Percentiles rank a stretch among this genome's conserved stretches.
These are phyloP conservation scores for Batillaria attramentaria DNA, from an alignment of 1,140 invertebrate species.

Conservation along the genomic window DNA sequence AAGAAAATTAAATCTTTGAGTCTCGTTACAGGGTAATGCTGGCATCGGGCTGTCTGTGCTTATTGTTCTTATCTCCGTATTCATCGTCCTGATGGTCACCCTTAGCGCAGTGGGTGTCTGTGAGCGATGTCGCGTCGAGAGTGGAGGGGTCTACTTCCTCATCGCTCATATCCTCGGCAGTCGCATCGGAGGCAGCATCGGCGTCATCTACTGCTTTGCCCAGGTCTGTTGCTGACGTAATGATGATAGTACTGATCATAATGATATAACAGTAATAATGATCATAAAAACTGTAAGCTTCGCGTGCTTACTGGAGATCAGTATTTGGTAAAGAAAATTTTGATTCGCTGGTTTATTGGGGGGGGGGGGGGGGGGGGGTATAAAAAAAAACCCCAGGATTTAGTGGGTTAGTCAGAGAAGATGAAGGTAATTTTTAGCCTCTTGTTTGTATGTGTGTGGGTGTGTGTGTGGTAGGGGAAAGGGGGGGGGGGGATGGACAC, in stretches of 20 bases:
- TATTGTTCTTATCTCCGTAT: conserved; percentile 90
- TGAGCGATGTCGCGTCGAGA: conserved; percentile 90
- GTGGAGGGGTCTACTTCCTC: conserved; percentile 96
- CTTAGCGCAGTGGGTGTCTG: conserved; percentile 96
- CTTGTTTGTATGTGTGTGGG: too few species aligned
- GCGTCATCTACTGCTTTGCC: conserved; percentile 95
- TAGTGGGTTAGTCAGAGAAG: too few species aligned
- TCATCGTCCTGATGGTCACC: conserved; percentile 90
- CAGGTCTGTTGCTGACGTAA: conserved; percentile 79
- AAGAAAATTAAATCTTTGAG: conserved; percentile 6
- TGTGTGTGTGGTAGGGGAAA: too few species aligned
- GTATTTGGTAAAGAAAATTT: neutral
- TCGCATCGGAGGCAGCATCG: conserved; percentile 90
- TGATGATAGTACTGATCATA: neutral
- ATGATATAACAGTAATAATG: too few species aligned
- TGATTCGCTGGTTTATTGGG: neutral
- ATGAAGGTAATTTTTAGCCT: too few species aligned
- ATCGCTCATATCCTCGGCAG: conserved; percentile 94
- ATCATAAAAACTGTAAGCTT: neutral
- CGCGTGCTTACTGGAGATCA: neutral
- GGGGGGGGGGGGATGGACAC: too few species aligned
- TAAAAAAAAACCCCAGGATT: too few species aligned
- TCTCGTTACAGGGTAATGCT: conserved; percentile 79
- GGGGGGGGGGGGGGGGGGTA: neutral
- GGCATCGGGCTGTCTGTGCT: conserved; percentile 90